Evolutionary conservation across 2,888 invertebrate species (phyloP), one percentile per base, ranked within the genome.

Genomic region (Ectropis crepuscularia): DNA sequence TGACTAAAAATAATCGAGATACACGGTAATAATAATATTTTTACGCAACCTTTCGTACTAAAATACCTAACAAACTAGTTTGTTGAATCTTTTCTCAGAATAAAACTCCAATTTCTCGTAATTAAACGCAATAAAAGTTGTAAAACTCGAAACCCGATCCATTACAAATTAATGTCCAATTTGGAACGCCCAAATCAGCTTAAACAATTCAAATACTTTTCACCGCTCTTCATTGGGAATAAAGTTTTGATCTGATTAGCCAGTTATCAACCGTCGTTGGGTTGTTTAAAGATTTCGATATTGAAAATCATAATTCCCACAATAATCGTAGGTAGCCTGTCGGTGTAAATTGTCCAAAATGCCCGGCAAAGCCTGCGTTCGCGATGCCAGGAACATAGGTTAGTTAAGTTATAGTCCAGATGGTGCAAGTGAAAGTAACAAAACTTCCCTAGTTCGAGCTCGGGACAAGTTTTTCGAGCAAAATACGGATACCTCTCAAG

Each of bases 241-340:
- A 48, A 63, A 63, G 50, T 60, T 64, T 50, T 41, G 55, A 64
- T 55, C 50, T 57, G 50, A 51, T 65, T 60, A 65, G 36, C 10
- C 28, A 39, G 38, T 39, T 16, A 61, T 42, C 50, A 50, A 47
- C 42, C 36, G 49, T 60, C 36, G 47, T 51, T 36, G 43, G 48
- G 50, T 48, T 58, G 62, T 47, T 47, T 46, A 12, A 49, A 63
- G 61, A 57, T 60, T 12, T 43, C 39, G 38, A 53, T 63, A 68
- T 65, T 65, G 63, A 65, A 63, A 63, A 69, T 67, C 57, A 63
- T 65, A 65, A 71, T 67, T 69, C 49, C 57, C 43, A 47, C 65
- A 69, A 67, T 67, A 69, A 60, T 65, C 62, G 60, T 59, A 68
- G 65, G 66, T 67, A 61, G 53, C 61, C 59, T 10, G 39, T 16